phyloP scores from a whole-genome alignment of 2,888 invertebrate genomes.

The Anodontia alba region DNA sequence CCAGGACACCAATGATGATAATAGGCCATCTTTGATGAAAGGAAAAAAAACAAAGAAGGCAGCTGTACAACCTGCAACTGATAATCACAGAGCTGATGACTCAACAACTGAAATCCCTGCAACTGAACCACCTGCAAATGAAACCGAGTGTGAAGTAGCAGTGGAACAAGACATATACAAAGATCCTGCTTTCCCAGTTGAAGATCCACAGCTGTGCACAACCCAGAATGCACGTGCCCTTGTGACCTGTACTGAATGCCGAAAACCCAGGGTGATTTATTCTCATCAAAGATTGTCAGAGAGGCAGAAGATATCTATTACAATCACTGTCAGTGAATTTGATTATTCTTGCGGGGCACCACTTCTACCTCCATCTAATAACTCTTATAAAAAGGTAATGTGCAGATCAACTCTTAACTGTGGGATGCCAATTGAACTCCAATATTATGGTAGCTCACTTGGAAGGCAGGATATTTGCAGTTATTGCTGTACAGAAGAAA shows the following conservation, averaged over 20 bases:
- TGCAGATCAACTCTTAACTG: neutral
- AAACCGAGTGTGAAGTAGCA: neutral
- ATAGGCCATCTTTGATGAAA: constrained; percentile 28
- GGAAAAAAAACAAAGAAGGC: neutral
- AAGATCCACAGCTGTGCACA: constrained; percentile 12
- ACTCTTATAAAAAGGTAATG: constrained; percentile 1
- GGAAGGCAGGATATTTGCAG: neutral
- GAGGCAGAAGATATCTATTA: neutral
- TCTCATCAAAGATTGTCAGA: neutral
- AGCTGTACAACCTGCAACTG: neutral
- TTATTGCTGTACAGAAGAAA: neutral
- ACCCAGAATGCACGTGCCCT: constrained; percentile 7
- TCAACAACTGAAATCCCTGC: neutral
- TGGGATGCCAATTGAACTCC: constrained; percentile 15
- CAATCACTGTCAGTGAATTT: neutral
- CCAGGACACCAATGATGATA: constrained; percentile 30
- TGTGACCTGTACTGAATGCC: constrained; percentile 14
- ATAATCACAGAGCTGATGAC: neutral
- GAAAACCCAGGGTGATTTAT: constrained; percentile 20
- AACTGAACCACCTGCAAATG: neutral
- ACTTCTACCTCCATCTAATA: neutral
- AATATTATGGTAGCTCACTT: constrained; percentile 7
- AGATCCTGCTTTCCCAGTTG: neutral
- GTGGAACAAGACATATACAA: neutral
- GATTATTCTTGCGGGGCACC: constrained; percentile 13